Conservation (phyloP, 2,888 invertebrate genomes). For the Agelastica alni region DNA sequence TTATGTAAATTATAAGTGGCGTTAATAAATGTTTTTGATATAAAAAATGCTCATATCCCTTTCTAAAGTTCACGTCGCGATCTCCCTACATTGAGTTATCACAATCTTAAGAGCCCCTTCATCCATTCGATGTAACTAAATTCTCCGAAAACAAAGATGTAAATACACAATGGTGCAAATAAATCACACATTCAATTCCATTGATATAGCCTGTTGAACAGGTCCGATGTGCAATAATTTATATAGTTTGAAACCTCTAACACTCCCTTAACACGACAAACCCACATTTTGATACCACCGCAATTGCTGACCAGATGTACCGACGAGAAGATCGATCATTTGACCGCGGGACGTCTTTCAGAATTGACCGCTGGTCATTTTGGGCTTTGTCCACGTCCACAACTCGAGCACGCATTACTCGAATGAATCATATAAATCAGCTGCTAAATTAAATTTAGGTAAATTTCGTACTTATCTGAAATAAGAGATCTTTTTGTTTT, state of each 20-base stretch:
- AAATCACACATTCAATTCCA: conserved; percentile 11
- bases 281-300: conserved; percentile 25
- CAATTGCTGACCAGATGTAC: conserved; percentile 41
- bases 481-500: neutral
- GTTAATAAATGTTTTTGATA: no score
- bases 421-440: conserved; percentile 54
- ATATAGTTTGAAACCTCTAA: conserved; percentile 18
- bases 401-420: conserved; percentile 49
- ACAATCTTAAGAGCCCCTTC: neutral
- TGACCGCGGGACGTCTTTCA: conserved; percentile 54
- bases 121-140: neutral
- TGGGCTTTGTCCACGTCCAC: conserved; percentile 44
- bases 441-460: conserved; percentile 39
- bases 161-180: neutral
- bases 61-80: no score
- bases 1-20: no score
- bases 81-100: no score
- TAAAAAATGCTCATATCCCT: no score
- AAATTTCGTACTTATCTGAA: neutral
- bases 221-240: conserved; percentile 16
- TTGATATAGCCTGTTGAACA: conserved; percentile 18
- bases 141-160: neutral
- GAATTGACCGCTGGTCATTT: conserved; percentile 53
- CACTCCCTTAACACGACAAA: conserved; percentile 22
- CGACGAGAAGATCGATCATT: conserved; percentile 50